Evolutionary conservation across 1,140 invertebrate species (phyloP).

Genomic region (Diachasma alloeum): DNA sequence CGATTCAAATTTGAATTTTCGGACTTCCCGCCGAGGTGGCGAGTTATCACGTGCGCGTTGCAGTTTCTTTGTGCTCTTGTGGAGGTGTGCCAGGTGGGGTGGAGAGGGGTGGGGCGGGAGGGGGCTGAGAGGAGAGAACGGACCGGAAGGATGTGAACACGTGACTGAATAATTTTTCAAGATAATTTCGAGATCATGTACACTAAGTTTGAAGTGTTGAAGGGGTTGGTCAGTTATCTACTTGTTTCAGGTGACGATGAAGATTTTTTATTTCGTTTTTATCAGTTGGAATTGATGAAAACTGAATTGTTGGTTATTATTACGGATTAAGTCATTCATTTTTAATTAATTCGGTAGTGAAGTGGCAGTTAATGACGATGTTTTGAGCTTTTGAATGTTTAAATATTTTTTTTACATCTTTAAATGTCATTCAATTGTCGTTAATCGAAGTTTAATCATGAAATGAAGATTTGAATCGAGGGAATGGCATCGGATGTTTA

Average conservation of each 20-base stretch:
- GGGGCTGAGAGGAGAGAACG: background rate
- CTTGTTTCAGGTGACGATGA: slow-evolving; percentile 53
- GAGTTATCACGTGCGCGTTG: background rate
- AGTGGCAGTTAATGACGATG: no score
- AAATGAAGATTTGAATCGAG: no score
- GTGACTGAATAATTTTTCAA: background rate
- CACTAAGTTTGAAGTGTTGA: slow-evolving; percentile 53
- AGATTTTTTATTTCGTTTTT: background rate
- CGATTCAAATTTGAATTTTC: background rate
- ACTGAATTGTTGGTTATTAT: no score
- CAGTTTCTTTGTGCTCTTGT: background rate
- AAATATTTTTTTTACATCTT: no score
- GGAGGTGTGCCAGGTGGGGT: background rate
- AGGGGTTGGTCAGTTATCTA: slow-evolving; percentile 50
- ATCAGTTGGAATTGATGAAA: background rate
- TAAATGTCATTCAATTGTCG: no score
- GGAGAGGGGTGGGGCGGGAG: background rate
- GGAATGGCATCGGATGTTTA: background rate
- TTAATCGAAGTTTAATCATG: no score
- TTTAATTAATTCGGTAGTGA: no score
- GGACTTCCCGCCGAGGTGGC: background rate
- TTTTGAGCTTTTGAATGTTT: no score
- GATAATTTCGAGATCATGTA: slow-evolving; percentile 38
- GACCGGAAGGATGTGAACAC: slow-evolving; percentile 1
- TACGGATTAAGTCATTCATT: background rate